These are phyloP conservation scores for Melanerpes aurifrons DNA, from an alignment of 2,113 vertebrate species.

Conservation along the genomic window DNA sequence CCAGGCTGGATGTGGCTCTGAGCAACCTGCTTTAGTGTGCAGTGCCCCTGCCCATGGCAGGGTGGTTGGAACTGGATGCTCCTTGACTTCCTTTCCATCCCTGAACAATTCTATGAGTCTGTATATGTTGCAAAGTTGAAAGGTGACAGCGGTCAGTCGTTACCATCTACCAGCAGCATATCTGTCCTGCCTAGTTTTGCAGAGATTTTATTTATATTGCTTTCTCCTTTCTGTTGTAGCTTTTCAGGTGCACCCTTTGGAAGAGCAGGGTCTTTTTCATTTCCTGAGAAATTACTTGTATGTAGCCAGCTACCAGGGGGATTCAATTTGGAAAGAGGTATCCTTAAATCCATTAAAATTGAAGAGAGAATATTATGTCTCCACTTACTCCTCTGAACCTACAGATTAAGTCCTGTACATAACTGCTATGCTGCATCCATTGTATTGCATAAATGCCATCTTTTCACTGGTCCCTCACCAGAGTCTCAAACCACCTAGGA, in stretches of 20 bases:
- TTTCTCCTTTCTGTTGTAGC: background rate
- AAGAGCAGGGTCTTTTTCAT: background rate
- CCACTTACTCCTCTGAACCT: background rate
- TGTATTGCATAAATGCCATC: background rate
- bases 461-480: background rate
- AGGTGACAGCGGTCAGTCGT: background rate
- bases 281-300: background rate
- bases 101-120: too few relatives aligned
- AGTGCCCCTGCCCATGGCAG: too few relatives aligned
- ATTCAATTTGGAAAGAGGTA: background rate
- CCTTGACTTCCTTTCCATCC: too few relatives aligned
- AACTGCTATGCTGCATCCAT: background rate
- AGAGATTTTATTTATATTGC: background rate
- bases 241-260: background rate
- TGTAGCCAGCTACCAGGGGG: background rate
- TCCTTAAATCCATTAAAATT: background rate
- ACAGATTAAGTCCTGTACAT: background rate
- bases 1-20: too few relatives aligned
- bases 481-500: background rate
- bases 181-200: background rate
- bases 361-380: background rate
- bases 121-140: background rate
- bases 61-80: too few relatives aligned
- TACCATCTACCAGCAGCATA: background rate
- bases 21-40: too few relatives aligned